Base-by-base conservation (phyloP, 2,113 vertebrate genomes). In the Tursiops truncatus region DNA sequence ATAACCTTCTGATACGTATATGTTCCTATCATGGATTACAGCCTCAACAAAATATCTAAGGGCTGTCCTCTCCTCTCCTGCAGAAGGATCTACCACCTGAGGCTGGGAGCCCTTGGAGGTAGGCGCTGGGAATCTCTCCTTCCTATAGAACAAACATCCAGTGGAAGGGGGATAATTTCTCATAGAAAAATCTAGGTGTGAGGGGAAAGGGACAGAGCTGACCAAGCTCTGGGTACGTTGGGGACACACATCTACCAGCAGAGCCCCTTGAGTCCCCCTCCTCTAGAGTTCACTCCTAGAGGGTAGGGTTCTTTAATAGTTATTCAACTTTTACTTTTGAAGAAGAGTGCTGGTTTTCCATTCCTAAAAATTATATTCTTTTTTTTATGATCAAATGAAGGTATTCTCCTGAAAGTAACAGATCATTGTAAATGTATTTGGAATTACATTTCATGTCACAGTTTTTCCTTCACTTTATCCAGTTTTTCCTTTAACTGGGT, bases 371-470 rank as follows among this genome's bases (percentile, higher is more conserved):
- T 44, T 62, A 58, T 13, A 41, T 50, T 80, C 18, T 74, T 73
- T 79, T 36, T 47, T 77, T 83, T 14, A 56, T 67, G 74, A 95
- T 73, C 28, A 44, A 26, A 36, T 56, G 47, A 85, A 77, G 28
- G 25, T 11, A 53, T 79, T 95, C 95, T 63, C 47, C 44, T 81
- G 26, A 97, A 82, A 50, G 15, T 31, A 91, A 50, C 2, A 25
- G 21, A 67, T n/a, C 28, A 73, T 63, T 87, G 91, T 77, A 88
- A 82, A n/a, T 62, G 90, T 77, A 82, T 86, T 94, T 94, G 41
- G 28, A 82, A 86, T 36, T 53, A 11, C 8, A 67, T 77, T 89
- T 83, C 70, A 87, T 82, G 89, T 93, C 56, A 83, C 41, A 65
- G 70, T 84, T 89, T 95, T 95, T 83, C 82, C 81, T 89, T 94